Evolutionary conservation across 2,113 vertebrate species (phyloP), one percentile per base, ranked within the genome.

Genomic region (Labrus mixtus): DNA sequence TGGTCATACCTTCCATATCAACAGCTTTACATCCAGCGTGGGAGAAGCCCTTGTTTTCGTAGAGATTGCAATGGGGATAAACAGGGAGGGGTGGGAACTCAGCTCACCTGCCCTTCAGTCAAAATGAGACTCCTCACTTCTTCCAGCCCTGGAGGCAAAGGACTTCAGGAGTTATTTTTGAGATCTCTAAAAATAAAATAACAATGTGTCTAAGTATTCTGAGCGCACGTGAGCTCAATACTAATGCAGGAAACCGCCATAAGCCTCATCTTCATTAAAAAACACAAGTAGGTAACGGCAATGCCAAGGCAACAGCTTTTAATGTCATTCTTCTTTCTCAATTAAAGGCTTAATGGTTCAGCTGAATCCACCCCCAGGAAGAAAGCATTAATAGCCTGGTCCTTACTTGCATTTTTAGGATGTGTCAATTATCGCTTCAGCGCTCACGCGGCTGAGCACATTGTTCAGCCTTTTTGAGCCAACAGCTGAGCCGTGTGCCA

Each of bases 301-400:
- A 80, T 64, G 85, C 89, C 89, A 88, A 87, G 82, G 89, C 83
- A 92, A 90, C 71, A 81, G 90, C 90, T 92, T 92, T 92, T 86
- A 93, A 92, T 91, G 90, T 90, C 90, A 86, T 79, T 89, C 90
- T 93, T 93, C 90, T 79, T 83, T 93, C 90, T 93, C 90, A 93
- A 94, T 93, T 93, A 93, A 93, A 86, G 88, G 81, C 89, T 93
- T 94, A 92, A 94, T 93, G 90, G 84, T 88, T 93, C 87, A 51
- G 63, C 86, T 91, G 90, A 93, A 91, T 79, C 82, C 85, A 85
- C 82, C 92, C 89, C 78, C 76, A 87, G 91, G 85, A 91, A 91
- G 84, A 92, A 87, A 82, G 75, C 93, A 92, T 94, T 93, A 94
- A 94, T 93, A 91, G 92, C 84, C 77, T 78, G 70, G 80, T 90